Evolutionary conservation across 2,797 vertebrate genomes (phyloP), one percentile per base, ranked within the genome.

Genomic region (Thalassophryne amazonica): DNA sequence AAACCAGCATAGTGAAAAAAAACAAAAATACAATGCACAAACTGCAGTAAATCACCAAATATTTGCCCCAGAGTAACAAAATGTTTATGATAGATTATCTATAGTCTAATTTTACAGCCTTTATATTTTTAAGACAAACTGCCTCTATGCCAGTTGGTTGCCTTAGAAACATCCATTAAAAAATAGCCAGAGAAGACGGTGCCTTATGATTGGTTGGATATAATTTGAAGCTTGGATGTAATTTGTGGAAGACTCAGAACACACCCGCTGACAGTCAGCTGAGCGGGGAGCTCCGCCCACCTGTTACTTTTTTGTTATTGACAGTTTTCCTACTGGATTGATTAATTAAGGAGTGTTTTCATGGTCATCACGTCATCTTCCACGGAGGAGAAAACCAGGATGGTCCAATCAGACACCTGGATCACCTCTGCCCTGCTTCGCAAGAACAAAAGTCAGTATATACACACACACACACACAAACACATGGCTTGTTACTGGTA

Each of bases 351-450:
- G 80, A 87, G 78, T 72, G 33, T 88, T 89, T 86, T 86, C 83
- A 93, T 94, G 92, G 92, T 94, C 88, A 92, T 93, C 86, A 92
- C 91, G 34, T 93, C 90, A 72, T 89, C 90, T 80, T 88, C 90
- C 21, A 86, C 90, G 86, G 90, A 93, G 70, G 90, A 92, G 86
- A 91, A 91, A 88, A 84, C 84, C 86, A 92, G 91, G 83, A 93
- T 94, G 92, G 92, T 93, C 91, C 91, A 84, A 72, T 77, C 90
- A 4, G 91, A 93, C 71, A 78, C 90, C 66, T 94, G 93, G 93
- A 89, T 90, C 70, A 74, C 82, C 71, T 84, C 91, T 45, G 85
- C 85, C 66, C 86, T 92, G 80, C 89, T 89, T 77, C 91, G 88
- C 70, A 92, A 92, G 80, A 89, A 91, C 57, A 92, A 88, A 90